These are phyloP conservation scores for Chrysaora quinquecirrha DNA, from an alignment of 30 jellyfish, hydroid and myxozoan species.

Conservation along the genomic window DNA sequence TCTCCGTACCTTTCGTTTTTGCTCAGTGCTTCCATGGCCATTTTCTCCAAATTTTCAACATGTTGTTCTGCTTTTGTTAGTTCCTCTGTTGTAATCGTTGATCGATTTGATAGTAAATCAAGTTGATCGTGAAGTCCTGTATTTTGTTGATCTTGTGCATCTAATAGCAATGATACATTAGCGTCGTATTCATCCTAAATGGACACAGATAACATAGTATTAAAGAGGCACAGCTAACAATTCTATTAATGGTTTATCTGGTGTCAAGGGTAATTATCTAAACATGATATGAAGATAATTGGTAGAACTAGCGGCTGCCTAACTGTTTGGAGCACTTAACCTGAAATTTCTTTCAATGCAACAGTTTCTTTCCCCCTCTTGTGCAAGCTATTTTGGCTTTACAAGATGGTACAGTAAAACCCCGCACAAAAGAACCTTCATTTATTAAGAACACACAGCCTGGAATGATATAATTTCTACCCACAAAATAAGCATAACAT, in stretches of 20 bases:
- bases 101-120: slow-evolving; percentile 4
- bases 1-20: slow-evolving; percentile 63
- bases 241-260: background rate
- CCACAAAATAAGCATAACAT: too few relatives aligned
- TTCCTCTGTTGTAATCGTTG: slow-evolving; percentile 19
- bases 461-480: too few relatives aligned
- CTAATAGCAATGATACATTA: slow-evolving; percentile 48
- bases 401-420: too few relatives aligned
- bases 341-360: too few relatives aligned
- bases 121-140: slow-evolving; percentile 28
- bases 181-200: slow-evolving; percentile 68
- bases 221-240: background rate
- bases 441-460: too few relatives aligned
- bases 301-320: too few relatives aligned
- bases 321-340: too few relatives aligned
- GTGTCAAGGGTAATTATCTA: too few relatives aligned
- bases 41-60: slow-evolving; percentile 41
- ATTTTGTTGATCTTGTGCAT: slow-evolving; percentile 49
- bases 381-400: too few relatives aligned
- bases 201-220: background rate
- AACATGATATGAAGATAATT: too few relatives aligned
- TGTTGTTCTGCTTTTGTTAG: slow-evolving; percentile 19
- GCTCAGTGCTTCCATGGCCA: slow-evolving; percentile 35
- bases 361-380: too few relatives aligned
- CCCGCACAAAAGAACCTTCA: too few relatives aligned